These are phyloP conservation scores for Clarias macrocephalus DNA, from an alignment of 2,113 vertebrate genomes.

Conservation along the genomic window DNA sequence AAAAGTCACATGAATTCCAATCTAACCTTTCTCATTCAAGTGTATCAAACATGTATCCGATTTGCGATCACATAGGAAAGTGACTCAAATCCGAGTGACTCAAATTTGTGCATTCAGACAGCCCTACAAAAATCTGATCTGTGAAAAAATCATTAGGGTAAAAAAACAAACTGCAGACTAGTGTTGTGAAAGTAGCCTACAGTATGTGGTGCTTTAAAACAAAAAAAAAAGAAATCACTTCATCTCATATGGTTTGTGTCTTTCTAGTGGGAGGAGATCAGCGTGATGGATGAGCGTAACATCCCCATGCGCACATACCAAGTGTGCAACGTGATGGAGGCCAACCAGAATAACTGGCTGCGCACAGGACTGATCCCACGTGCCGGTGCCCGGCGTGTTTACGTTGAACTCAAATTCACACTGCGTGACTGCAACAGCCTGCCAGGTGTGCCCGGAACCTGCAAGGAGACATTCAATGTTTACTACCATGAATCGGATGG, in stretches of 20 bases:
- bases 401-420: slow-evolving; percentile 97
- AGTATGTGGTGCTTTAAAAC: not conserved
- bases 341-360: slow-evolving; percentile 99
- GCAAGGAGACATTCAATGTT: slow-evolving; percentile 98
- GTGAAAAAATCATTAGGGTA: too few relatives aligned
- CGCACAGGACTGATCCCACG: slow-evolving; percentile 94
- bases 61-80: too few relatives aligned
- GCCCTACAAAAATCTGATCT: too few relatives aligned
- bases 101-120: too few relatives aligned
- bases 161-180: too few relatives aligned
- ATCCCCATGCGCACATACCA: slow-evolving; percentile 73
- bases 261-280: slow-evolving; percentile 69
- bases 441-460: slow-evolving; percentile 93
- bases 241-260: not conserved
- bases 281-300: slow-evolving; percentile 68
- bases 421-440: slow-evolving; percentile 98
- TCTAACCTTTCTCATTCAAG: too few relatives aligned
- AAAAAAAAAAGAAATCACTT: not conserved
- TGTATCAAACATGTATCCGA: too few relatives aligned
- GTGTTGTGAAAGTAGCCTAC: too few relatives aligned
- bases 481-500: slow-evolving; percentile 95
- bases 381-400: slow-evolving; percentile 89
- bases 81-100: too few relatives aligned
- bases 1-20: too few relatives aligned
- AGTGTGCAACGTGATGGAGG: slow-evolving; percentile 98